These are phyloP conservation scores for Aphaenogaster rudis DNA, from an alignment of 1,140 invertebrate genomes.

Conservation along the genomic window DNA sequence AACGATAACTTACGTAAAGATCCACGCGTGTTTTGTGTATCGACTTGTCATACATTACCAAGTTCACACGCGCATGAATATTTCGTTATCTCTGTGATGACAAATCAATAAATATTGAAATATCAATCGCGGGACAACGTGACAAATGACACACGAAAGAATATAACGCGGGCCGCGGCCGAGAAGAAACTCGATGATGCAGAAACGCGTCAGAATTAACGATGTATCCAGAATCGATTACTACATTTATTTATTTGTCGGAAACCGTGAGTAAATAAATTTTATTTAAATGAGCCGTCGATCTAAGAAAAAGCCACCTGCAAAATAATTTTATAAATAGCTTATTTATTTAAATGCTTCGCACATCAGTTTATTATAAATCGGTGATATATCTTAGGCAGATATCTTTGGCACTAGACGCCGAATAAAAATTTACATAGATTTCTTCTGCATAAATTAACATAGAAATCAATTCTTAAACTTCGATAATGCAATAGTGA, in stretches of 20 bases:
- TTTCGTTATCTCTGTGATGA: not conserved
- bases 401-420: not conserved
- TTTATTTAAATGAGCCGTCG: not conserved
- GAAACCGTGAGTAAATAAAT: not conserved
- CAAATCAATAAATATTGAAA: slow-evolving; percentile 19
- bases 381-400: not conserved
- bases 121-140: not conserved
- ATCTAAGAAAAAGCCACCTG: not conserved
- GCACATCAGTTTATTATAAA: not conserved
- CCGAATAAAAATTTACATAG: not conserved
- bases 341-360: not conserved
- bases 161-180: not conserved
- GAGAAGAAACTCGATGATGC: not conserved
- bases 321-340: not conserved
- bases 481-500: not conserved
- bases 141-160: not conserved
- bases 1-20: slow-evolving; percentile 32
- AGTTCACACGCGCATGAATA: not conserved
- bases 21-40: not conserved
- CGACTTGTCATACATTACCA: not conserved
- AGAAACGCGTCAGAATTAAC: not conserved
- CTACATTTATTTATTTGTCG: not conserved
- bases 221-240: not conserved
- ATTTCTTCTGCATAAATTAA: not conserved
- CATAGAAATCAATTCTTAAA: not conserved